Evolutionary conservation across 2,113 vertebrate species (phyloP).

Genomic region (Paradisaea rubra): DNA sequence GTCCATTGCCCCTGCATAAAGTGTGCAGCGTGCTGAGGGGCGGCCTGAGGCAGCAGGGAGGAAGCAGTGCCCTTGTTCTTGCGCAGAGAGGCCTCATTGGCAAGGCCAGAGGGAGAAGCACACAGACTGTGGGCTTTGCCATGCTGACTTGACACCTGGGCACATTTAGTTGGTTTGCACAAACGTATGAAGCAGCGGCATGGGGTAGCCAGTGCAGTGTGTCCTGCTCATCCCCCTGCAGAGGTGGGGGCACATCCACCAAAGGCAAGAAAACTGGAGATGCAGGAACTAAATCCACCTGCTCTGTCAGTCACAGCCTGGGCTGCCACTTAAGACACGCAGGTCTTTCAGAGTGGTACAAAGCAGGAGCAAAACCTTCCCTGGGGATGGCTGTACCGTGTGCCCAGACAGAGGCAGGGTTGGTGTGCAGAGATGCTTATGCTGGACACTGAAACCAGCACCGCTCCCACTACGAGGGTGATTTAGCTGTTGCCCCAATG

Average conservation of each 20-base stretch:
- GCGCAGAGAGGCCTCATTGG: not conserved
- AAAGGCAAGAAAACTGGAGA: not conserved
- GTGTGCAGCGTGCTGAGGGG: fast-evolving
- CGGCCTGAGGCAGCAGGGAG: not conserved
- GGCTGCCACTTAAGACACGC: not conserved
- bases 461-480: not conserved
- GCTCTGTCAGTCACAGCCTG: not conserved
- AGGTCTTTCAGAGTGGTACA: not conserved
- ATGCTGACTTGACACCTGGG: not conserved
- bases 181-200: not conserved
- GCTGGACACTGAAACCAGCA: not conserved
- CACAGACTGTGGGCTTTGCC: not conserved
- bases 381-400: fast-evolving
- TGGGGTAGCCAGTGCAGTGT: not conserved
- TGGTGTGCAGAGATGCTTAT: fast-evolving
- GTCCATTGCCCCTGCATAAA: not conserved
- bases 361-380: not conserved
- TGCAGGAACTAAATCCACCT: not conserved
- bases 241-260: not conserved
- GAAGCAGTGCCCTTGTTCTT: not conserved
- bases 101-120: not conserved
- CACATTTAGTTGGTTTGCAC: not conserved
- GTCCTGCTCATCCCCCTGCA: not conserved
- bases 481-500: constrained; percentile 12
- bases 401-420: not conserved